Conservation (phyloP, 2,113 vertebrate genomes). For the Lipophrys pholis region DNA sequence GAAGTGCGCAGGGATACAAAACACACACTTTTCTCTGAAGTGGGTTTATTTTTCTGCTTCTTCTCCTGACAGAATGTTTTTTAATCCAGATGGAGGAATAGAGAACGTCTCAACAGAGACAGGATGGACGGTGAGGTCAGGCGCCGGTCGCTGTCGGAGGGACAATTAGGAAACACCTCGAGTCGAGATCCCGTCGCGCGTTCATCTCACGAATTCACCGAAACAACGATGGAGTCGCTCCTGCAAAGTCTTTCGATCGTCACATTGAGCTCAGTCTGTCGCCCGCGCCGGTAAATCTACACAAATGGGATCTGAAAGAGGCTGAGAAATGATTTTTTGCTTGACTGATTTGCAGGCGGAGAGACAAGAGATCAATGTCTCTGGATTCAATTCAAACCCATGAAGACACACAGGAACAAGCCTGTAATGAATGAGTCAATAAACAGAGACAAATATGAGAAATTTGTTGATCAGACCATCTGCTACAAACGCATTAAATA, state of each 20-base stretch:
- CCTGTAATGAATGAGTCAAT: not conserved
- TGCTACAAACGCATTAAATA: no score
- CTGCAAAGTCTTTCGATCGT: not conserved
- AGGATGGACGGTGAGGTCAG: not conserved
- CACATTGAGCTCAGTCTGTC: not conserved
- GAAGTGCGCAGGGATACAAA: not conserved
- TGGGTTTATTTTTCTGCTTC: not conserved
- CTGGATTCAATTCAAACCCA: slow-evolving; percentile 16
- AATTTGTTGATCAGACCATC: no score
- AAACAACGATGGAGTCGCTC: not conserved
- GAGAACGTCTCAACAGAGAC: not conserved
- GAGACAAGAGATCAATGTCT: slow-evolving; percentile 24
- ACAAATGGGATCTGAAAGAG: slow-evolving; percentile 6
- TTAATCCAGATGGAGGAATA: not conserved
- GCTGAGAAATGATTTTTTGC: slow-evolving; percentile 26
- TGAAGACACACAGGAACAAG: not conserved
- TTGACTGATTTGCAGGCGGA: slow-evolving; percentile 2
- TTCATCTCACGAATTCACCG: not conserved
- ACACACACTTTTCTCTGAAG: not conserved
- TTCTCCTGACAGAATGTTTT: not conserved
- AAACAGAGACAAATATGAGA: not conserved
- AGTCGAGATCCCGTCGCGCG: not conserved
- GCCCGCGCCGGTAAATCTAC: slow-evolving; percentile 3
- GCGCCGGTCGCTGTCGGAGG: not conserved
- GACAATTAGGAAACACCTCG: not conserved